Base-by-base conservation (phyloP, 2,797 vertebrate species). In the Sebastes oblongus region DNA sequence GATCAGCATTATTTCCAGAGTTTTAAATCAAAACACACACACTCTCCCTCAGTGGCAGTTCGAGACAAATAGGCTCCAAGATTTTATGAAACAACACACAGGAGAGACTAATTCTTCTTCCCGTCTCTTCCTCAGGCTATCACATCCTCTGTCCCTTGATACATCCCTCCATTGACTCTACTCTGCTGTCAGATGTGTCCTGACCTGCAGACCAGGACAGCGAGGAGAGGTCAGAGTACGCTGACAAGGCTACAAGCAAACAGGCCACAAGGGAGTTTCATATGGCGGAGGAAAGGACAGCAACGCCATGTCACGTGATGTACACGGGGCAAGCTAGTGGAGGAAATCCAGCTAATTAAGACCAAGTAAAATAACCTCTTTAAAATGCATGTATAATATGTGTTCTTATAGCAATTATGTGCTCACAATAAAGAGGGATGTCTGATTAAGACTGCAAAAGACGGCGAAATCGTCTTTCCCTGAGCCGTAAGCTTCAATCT, bases 191-290 rank as follows among this genome's bases (percentile, higher is more conserved):
- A 74, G 56, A 71, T 13, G 62, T 50, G 77, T 73, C 64, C 74
- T 70, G 59, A 69, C 52, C 62, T 25, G 13, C 22, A 34, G 60
- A 61, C 7, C 72, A 56, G 34, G 56, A 75, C 59, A 39, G 56
- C 1, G 25, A 39, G 66, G 29, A 71, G 50, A 84, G 83, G 82
- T 81, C 84, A 75, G 42, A 52, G 72, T 32, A 10, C 68, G 84
- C 67, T 81, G 83, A 84, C 79, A 65, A 2, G 61, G 68, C 82
- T 34, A 16, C 68, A 59, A 3, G 74, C 13, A 8, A 54, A 69
- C 59, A 36, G 67, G 56, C 66, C 75, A 74, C 70, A 3, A 24
- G 71, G 74, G 82, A 70, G 32, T 66, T 73, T 86, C 42, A 78
- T 24, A 39, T 46, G 68, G 32, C 25, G 22, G 46, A 36, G 60